These are phyloP conservation scores for Anisognathus igniventris DNA, from an alignment of 2,797 vertebrate genomes.

Conservation along the genomic window DNA sequence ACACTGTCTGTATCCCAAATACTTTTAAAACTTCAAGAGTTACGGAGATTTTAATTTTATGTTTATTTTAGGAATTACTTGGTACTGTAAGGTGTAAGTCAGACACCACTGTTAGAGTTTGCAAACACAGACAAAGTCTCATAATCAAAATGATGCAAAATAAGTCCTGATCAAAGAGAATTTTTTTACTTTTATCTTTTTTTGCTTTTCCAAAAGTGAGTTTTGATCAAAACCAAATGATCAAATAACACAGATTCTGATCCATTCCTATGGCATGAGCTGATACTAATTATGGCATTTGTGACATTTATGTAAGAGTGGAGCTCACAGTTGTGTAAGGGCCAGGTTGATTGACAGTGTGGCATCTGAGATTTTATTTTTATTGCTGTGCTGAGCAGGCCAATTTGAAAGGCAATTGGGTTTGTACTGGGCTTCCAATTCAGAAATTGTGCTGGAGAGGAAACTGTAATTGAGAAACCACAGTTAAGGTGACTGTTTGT, in stretches of 20 bases:
- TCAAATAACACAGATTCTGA: constrained; percentile 53
- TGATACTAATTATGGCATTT: constrained; percentile 26
- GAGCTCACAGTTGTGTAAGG: not conserved
- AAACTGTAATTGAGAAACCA: not conserved
- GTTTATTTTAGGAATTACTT: not conserved
- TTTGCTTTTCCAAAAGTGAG: not conserved
- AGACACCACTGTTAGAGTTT: not conserved
- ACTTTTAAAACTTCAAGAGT: not conserved
- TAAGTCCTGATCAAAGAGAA: constrained; percentile 61
- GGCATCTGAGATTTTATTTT: not conserved
- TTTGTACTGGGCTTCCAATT: not conserved
- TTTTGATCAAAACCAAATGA: constrained; percentile 47
- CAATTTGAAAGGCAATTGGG: not conserved
- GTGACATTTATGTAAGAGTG: not conserved
- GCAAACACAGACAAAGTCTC: not conserved
- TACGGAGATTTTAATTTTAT: not conserved
- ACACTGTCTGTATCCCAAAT: not conserved
- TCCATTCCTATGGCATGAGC: not conserved
- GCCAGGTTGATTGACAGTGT: not conserved
- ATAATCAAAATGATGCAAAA: constrained; percentile 32
- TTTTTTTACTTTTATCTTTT: constrained; percentile 52
- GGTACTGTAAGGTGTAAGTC: not conserved
- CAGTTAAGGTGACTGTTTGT: not conserved
- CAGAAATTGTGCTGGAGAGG: not conserved
- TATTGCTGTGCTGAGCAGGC: not conserved